Conservation (phyloP, 2,113 vertebrate genomes). For the Stercorarius parasiticus region DNA sequence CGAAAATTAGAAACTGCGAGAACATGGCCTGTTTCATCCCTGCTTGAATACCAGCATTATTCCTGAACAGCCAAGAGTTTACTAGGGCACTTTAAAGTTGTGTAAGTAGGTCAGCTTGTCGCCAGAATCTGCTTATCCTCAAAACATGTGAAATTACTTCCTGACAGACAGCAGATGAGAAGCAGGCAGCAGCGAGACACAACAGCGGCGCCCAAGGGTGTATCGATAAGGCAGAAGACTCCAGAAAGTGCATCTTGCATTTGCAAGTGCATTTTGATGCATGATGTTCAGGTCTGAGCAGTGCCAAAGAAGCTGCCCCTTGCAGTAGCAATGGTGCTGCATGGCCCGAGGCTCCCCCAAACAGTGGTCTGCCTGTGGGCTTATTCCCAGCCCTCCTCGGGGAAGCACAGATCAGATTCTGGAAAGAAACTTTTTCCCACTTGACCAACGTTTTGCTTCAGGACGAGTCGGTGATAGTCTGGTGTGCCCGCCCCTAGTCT, state of each 20-base stretch:
- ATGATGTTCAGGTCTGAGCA: background rate
- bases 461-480: background rate
- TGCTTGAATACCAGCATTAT: background rate
- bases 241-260: background rate
- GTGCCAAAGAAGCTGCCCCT: background rate
- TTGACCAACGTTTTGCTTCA: background rate
- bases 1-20: background rate
- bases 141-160: constrained; percentile 14
- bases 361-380: background rate
- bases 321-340: background rate
- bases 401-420: background rate
- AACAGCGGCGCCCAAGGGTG: accelerated
- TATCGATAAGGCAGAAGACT: background rate
- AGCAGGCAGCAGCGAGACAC: background rate
- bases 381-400: background rate
- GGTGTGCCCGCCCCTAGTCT: accelerated
- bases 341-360: background rate
- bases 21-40: background rate
- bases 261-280: background rate
- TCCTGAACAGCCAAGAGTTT: constrained; percentile 41
- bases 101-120: constrained; percentile 8
- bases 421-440: background rate
- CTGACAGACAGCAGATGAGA: background rate
- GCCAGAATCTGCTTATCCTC: constrained; percentile 35
- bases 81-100: constrained; percentile 50